Conservation (phyloP, 2,797 vertebrate species). For the Denticeps clupeoides region DNA sequence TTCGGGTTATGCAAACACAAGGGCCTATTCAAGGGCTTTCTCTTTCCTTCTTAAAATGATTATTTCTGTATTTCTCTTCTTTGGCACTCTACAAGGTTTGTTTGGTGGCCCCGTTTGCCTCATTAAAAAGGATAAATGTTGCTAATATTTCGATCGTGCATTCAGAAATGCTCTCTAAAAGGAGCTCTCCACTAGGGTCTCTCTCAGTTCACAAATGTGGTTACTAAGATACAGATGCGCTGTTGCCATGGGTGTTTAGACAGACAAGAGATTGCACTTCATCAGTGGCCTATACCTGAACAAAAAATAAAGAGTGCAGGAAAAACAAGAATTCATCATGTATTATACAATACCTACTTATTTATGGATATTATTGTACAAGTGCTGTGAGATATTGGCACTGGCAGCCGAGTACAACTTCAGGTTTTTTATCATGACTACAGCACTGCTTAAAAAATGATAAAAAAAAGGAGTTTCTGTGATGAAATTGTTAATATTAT, state of each 20-base stretch:
- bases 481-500: no score
- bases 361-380: no score
- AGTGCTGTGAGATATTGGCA: no score
- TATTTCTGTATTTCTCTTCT: neutral
- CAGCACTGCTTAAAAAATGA: no score
- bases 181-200: conserved; percentile 9
- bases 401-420: no score
- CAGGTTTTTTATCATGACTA: no score
- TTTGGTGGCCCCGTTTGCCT: neutral
- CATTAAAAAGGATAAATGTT: conserved; percentile 8
- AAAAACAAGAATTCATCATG: neutral
- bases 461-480: no score
- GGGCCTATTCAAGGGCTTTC: no score
- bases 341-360: no score
- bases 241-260: conserved; percentile 36
- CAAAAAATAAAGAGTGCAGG: conserved; percentile 11
- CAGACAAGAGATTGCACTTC: conserved; percentile 18
- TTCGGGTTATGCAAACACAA: conserved; percentile 11
- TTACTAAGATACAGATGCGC: conserved; percentile 39
- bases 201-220: conserved; percentile 32
- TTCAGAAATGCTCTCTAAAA: conserved; percentile 10
- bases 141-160: neutral
- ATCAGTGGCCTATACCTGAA: neutral
- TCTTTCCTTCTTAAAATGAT: no score
- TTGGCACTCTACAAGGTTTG: neutral